These are phyloP conservation scores for Arge pagana DNA, from an alignment of 2,888 invertebrate species.

Conservation along the genomic window DNA sequence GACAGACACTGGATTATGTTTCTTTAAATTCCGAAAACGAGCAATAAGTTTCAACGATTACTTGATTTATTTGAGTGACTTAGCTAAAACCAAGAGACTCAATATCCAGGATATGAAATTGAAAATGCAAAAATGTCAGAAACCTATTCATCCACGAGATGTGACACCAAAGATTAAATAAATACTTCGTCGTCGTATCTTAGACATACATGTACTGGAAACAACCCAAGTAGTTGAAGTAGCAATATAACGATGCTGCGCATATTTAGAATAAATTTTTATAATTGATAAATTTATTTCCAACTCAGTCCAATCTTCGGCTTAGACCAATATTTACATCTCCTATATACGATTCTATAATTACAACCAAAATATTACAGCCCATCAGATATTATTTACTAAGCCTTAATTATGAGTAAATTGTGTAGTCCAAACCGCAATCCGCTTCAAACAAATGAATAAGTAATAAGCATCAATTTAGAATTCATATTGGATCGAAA, in stretches of 20 bases:
- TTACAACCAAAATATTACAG: constrained; percentile 14
- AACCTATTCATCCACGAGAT: constrained; percentile 31
- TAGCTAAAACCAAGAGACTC: constrained; percentile 36
- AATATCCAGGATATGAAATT: constrained; percentile 37
- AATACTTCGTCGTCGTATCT: not conserved
- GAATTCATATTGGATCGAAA: no score
- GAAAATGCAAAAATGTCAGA: constrained; percentile 39
- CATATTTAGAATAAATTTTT: constrained; percentile 5
- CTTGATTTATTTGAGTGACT: constrained; percentile 37
- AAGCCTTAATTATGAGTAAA: no score
- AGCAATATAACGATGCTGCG: not conserved
- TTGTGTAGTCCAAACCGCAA: no score
- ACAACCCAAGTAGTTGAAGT: no score
- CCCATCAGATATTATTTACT: constrained; percentile 1
- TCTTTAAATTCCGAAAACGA: constrained; percentile 48
- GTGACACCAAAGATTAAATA: constrained; percentile 2
- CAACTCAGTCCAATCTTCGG: constrained; percentile 10
- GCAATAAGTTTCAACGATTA: constrained; percentile 44
- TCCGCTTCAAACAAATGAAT: no score
- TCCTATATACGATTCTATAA: constrained; percentile 14
- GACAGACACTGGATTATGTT: constrained; percentile 45
- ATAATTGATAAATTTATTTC: constrained; percentile 11
- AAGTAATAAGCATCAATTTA: no score
- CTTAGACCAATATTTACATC: constrained; percentile 19
- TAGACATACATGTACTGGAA: not conserved